phyloP scores from a whole-genome alignment of 2,888 invertebrate species.

The Laothoe populi region DNA sequence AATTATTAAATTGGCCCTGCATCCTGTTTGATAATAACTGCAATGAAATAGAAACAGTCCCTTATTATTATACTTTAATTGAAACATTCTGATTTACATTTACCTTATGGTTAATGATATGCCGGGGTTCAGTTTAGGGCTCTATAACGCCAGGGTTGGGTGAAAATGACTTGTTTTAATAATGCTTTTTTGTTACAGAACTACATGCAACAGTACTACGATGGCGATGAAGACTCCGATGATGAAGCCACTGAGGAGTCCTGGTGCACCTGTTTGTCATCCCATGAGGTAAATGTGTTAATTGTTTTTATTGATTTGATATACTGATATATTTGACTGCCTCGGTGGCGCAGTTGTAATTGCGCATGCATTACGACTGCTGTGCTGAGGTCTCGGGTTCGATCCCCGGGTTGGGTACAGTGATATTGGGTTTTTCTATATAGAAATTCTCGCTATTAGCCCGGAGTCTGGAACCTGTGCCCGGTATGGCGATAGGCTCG shows the following conservation, averaged over 20 bases:
- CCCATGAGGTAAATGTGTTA: slow-evolving; percentile 63
- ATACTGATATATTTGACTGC: slow-evolving; percentile 10
- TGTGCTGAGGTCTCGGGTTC: no score
- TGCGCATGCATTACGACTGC: no score
- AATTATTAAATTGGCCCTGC: neutral
- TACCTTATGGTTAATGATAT: neutral
- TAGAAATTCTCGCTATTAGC: no score
- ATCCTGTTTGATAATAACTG: neutral
- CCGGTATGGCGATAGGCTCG: no score
- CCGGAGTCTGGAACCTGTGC: no score
- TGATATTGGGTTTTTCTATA: no score
- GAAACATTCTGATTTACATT: neutral
- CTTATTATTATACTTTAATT: neutral
- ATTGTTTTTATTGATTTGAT: slow-evolving; percentile 9
- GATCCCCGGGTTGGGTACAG: no score
- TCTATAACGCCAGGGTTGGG: neutral
- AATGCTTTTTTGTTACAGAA: slow-evolving; percentile 52
- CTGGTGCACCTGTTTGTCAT: slow-evolving; percentile 77
- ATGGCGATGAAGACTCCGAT: slow-evolving; percentile 74
- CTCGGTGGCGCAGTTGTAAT: no score
- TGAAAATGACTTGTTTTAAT: neutral
- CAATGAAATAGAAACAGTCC: neutral
- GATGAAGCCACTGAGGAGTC: slow-evolving; percentile 68
- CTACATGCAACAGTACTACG: slow-evolving; percentile 59
- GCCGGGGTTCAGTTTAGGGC: neutral